Evolutionary conservation across 2,888 invertebrate genomes (phyloP).

Genomic region (Drosophila neotestacea): DNA sequence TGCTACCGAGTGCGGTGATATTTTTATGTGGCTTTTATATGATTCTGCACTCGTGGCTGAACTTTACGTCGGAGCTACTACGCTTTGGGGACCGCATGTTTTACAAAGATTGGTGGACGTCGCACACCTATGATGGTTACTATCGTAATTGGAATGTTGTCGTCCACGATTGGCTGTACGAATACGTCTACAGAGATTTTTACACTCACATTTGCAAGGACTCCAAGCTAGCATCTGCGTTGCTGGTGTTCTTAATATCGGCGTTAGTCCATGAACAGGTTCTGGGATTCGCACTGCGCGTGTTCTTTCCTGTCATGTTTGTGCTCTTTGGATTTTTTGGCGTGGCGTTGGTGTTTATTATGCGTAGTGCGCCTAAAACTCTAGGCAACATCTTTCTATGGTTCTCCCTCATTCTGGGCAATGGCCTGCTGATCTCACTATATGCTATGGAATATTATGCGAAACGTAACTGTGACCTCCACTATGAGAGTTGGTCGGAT

Average conservation of each 20-base stretch:
- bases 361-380: conserved; percentile 85
- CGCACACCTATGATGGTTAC: conserved; percentile 91
- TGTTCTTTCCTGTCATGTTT: conserved; percentile 95
- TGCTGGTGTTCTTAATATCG: conserved; percentile 91
- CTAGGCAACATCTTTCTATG: conserved; percentile 94
- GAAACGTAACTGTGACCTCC: conserved; percentile 75
- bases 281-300: conserved; percentile 91
- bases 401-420: conserved; percentile 92
- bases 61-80: conserved; percentile 95
- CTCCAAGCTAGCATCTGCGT: conserved; percentile 86
- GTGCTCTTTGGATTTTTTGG: conserved; percentile 90
- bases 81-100: conserved; percentile 94
- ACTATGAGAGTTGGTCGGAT: conserved; percentile 68
- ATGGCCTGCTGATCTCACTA: conserved; percentile 88
- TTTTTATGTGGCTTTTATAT: conserved; percentile 93
- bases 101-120: conserved; percentile 98
- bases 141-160: conserved; percentile 98
- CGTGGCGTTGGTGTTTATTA: conserved; percentile 87
- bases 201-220: conserved; percentile 85
- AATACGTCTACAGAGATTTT: conserved; percentile 93
- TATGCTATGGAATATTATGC: conserved; percentile 91
- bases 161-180: conserved; percentile 97
- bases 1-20: conserved; percentile 90
- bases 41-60: conserved; percentile 95
- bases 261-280: conserved; percentile 96